A percentile compares a stretch with the other conserved stretches of the same genome.
These are phyloP conservation scores for Onychomys torridus DNA, from an alignment of 2,797 vertebrate genomes.

Conservation along the genomic window DNA sequence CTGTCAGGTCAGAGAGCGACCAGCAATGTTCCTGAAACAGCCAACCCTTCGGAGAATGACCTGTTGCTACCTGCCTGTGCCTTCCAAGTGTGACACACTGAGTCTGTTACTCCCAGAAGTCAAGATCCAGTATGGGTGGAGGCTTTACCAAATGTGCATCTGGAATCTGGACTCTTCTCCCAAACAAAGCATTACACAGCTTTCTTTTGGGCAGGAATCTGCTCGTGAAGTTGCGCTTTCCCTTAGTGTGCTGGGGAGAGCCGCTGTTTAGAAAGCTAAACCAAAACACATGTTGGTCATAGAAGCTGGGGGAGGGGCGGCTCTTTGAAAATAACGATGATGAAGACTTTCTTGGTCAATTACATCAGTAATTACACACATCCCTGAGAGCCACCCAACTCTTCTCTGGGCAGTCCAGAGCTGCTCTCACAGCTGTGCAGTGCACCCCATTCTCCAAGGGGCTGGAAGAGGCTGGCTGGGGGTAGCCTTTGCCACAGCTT, in stretches of 20 bases:
- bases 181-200: constrained; percentile 66
- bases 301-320: constrained; percentile 76
- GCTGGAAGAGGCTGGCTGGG: accelerated
- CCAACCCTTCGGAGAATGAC: background rate
- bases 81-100: constrained; percentile 47
- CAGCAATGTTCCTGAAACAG: constrained; percentile 53
- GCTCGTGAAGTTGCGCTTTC: constrained; percentile 68
- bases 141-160: background rate
- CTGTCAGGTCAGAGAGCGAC: constrained; percentile 36
- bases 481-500: background rate
- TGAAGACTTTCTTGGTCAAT: constrained; percentile 66
- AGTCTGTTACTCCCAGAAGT: constrained; percentile 48
- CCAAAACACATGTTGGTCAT: constrained; percentile 81
- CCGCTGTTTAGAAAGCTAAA: constrained; percentile 82
- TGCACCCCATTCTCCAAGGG: background rate
- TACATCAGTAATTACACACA: background rate
- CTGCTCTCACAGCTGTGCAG: background rate
- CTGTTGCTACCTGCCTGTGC: constrained; percentile 40
- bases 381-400: background rate
- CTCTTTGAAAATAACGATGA: constrained; percentile 79
- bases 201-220: constrained; percentile 76
- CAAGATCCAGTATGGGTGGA: background rate
- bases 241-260: constrained; percentile 69
- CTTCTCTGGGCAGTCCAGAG: background rate
- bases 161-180: constrained; percentile 59